phyloP scores from a whole-genome alignment of 2,113 vertebrate species.

The Dendrocopos noguchii region DNA sequence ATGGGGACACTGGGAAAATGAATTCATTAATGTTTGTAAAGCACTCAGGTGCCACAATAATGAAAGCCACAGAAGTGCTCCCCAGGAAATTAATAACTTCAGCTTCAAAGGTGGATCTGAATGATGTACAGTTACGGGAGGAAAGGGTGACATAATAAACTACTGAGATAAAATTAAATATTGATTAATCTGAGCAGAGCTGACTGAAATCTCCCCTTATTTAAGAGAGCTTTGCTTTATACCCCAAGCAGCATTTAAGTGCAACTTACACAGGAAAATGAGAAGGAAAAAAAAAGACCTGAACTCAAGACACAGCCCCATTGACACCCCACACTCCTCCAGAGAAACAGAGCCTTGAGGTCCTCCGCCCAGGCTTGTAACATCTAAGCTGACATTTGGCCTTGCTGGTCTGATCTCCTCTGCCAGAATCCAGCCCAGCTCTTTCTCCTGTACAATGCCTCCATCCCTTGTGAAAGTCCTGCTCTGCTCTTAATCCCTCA shows the following conservation, averaged over 20 bases:
- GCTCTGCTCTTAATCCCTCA: background rate
- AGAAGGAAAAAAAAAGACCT: background rate
- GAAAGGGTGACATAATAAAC: conserved; percentile 14
- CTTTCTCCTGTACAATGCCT: background rate
- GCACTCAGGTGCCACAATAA: background rate
- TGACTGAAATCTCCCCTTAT: background rate
- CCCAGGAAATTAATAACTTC: conserved; percentile 52
- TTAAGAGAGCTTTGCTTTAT: background rate
- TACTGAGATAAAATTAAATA: conserved; percentile 30
- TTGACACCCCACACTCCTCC: background rate
- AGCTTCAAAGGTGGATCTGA: conserved; percentile 3
- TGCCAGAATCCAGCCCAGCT: background rate
- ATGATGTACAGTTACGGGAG: conserved; percentile 13
- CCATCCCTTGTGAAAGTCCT: background rate
- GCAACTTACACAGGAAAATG: background rate
- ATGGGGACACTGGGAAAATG: background rate
- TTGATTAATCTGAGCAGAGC: conserved; percentile 4
- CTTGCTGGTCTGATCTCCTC: background rate
- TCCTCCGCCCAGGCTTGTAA: background rate
- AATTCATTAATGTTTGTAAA: conserved; percentile 49
- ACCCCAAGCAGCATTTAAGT: background rate
- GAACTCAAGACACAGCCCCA: background rate
- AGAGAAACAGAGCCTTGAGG: background rate
- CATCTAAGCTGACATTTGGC: background rate
- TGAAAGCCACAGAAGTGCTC: conserved; percentile 1